Evolutionary conservation across 2,797 vertebrate species (phyloP).

Genomic region (Anniella stebbinsi): DNA sequence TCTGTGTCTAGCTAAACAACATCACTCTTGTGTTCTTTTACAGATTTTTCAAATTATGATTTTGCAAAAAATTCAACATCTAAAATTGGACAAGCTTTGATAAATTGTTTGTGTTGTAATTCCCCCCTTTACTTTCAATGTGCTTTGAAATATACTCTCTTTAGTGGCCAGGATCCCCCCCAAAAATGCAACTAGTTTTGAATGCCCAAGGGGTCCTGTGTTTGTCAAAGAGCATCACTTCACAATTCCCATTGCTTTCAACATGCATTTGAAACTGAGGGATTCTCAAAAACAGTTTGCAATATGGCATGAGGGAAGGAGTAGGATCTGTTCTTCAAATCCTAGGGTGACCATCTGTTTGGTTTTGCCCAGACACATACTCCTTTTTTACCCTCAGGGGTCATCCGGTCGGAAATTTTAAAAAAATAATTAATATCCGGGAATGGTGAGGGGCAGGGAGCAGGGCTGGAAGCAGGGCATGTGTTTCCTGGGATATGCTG

Average conservation of each 20-base stretch:
- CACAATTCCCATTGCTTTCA: not conserved
- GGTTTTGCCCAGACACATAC: too few relatives aligned
- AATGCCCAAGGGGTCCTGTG: not conserved
- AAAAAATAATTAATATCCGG: too few relatives aligned
- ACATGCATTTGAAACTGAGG: not conserved
- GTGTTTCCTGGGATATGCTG: too few relatives aligned
- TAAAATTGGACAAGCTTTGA: not conserved
- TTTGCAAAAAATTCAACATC: not conserved
- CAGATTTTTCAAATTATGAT: not conserved
- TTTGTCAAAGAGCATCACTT: not conserved
- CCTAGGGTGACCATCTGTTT: too few relatives aligned
- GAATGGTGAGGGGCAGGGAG: too few relatives aligned
- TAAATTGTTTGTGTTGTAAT: not conserved
- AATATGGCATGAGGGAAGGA: not conserved
- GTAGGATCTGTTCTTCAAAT: not conserved
- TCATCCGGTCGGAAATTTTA: too few relatives aligned
- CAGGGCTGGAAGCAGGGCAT: too few relatives aligned
- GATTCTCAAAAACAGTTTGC: not conserved
- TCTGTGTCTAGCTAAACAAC: conserved; percentile 57
- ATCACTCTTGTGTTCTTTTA: conserved; percentile 22
- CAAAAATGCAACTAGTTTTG: not conserved
- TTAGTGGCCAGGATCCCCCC: not conserved
- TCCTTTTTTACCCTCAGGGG: too few relatives aligned
- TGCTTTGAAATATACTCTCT: conserved; percentile 48
- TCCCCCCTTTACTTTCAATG: conserved; percentile 43